Base-by-base conservation (phyloP, 2,888 invertebrate genomes). In the Shargacucullia verbasci region DNA sequence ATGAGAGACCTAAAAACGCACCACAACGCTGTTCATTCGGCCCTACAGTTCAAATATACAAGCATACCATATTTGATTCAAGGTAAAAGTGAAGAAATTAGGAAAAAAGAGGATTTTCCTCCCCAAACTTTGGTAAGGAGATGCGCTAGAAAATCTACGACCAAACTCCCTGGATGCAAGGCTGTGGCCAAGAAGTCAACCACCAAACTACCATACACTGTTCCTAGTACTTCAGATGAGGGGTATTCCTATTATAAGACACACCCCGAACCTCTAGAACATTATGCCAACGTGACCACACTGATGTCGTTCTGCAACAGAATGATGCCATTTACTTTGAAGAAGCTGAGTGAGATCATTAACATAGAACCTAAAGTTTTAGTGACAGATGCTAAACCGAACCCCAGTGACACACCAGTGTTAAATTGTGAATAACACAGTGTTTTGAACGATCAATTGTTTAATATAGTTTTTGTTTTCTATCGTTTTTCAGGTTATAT, bases 231-330 rank as follows among this genome's bases (percentile, higher is more conserved):
- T 0, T 41, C 48, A 4, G 60, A 67, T 0, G 70, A 73, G 0
- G 89, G 87, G 33, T 94, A 84, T 66, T 95, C 95, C 0, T 94
- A 87, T 70, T 96, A 95, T 52, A 95, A 95, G 0, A 80, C 83
- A 0, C 84, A 80, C 53, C 90, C 94, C 0, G 76, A 76, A 0
- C 75, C 87, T 0, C 77, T 92, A 0, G 84, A 92, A 0, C 80
- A 92, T 49, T 84, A 91, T 40, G 79, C 82, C 0, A 85, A 90
- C 7, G 87, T 95, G 0, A 94, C 87, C 1, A 94, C 95, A 0
- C 86, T 90, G 0, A 94, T 95, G 86, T 90, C 95, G 0, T 88
- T 95, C 46, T 92, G 91, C 31, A 94, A 95, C n/a, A 89, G 89
- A 11, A 82, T 87, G 59, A 88, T 95, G 59, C 80, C 84, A 4